phyloP scores from a whole-genome alignment of 2,113 vertebrate genomes.

The Rynchops niger region DNA sequence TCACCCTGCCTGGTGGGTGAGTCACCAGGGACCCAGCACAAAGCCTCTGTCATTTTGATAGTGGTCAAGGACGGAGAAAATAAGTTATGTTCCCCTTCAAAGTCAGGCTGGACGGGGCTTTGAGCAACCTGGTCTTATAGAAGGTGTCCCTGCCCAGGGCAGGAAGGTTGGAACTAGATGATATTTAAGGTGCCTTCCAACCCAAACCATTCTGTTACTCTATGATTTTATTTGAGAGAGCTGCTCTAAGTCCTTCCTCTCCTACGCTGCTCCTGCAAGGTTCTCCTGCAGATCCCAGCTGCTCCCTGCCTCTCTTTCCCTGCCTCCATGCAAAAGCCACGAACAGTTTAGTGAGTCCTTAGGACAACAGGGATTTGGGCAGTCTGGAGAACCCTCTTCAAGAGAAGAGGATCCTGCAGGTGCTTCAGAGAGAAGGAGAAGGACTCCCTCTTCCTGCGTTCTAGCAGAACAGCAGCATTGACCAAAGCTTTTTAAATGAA shows the following conservation, averaged over 20 bases:
- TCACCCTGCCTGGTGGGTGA: no score
- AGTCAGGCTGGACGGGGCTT: background rate
- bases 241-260: background rate
- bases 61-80: background rate
- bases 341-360: background rate
- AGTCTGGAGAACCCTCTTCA: background rate
- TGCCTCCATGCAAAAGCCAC: background rate
- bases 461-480: background rate
- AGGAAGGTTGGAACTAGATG: background rate
- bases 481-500: background rate
- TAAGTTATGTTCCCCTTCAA: background rate
- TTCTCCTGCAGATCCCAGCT: background rate
- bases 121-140: no score
- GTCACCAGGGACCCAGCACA: background rate
- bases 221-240: background rate
- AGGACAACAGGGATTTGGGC: background rate
- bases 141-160: background rate
- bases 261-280: background rate
- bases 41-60: background rate
- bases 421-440: background rate
- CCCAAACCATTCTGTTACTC: background rate
- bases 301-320: background rate
- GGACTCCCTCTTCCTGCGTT: constrained; percentile 45
- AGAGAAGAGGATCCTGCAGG: background rate
- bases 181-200: background rate